Base-by-base conservation (phyloP, 2,113 vertebrate species). In the Beaufortia kweichowensis region DNA sequence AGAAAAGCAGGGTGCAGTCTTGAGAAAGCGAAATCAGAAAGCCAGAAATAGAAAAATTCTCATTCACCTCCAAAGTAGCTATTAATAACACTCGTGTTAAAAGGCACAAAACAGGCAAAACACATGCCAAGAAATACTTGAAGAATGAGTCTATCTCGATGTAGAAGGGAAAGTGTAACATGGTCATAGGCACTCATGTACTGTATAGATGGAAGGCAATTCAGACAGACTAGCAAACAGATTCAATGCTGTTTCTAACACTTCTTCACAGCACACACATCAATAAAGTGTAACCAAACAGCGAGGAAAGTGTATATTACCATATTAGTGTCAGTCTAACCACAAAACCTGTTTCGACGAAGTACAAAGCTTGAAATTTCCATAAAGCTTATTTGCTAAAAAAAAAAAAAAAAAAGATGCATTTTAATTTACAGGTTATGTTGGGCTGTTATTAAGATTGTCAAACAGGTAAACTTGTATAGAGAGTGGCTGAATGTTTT, bases 31-130 rank as follows among this genome's bases (percentile, higher is more conserved):
- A 84, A 81, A 86, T 69, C 81, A 50, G 61, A 64, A 75, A 41
- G 21, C 53, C 80, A 82, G 75, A 85, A 87, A 89, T 85, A 90
- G 87, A 84, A 80, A 29, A 61, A 76, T 82, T 84, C 81, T 84
- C 81, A 79, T 84, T 88, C 80, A 28, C n/a, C 65, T 70, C 75
- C 50, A 79, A 86, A 86, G 69, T 80, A 77, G 76, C 72, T 83
- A 82, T 48, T 88, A 89, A 88, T 82, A 86, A 77, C 86, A 85
- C 84, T 78, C 81, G 68, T 77, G 46, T 66, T 21, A 55, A 67
- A 70, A 75, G 67, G 62, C 65, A 79, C 21, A 69, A 41, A 19
- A 81, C 43, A 79, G 85, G 85, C 85, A 78, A 59, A 1, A 33
- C 82, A 77, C 48, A 83, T 48, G 71, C n/a, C 35, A 24, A 48